These are phyloP conservation scores for Isotomurus palustris DNA, from an alignment of 2,888 invertebrate species.

Conservation along the genomic window DNA sequence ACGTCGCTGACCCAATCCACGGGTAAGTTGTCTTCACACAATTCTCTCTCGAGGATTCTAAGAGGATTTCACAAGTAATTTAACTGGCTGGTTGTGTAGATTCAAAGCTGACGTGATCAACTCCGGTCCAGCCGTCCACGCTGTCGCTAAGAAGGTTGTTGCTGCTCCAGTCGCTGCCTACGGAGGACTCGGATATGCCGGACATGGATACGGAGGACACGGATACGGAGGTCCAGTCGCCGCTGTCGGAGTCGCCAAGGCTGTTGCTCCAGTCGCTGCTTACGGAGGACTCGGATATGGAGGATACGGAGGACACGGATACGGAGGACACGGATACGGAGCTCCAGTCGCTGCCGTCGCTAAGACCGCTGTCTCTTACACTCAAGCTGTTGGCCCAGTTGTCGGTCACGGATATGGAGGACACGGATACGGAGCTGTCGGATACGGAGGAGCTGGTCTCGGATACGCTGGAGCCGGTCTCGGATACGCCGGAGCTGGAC, in stretches of 20 bases:
- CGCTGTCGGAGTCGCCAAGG: background rate
- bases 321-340: background rate
- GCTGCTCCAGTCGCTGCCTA: constrained; percentile 12
- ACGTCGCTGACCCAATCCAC: constrained; percentile 1
- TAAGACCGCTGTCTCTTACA: background rate
- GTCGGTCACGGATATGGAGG: constrained; percentile 4
- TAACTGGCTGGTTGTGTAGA: background rate
- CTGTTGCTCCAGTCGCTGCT: constrained; percentile 11
- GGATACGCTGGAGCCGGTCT: background rate
- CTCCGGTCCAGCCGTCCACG: constrained; percentile 17
- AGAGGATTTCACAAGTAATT: no score
- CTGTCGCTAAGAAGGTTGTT: constrained; percentile 11
- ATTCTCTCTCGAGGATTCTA: no score
- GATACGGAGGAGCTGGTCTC: constrained; percentile 3
- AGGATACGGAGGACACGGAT: background rate
- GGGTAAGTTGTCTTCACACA: background rate
- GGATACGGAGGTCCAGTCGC: constrained; percentile 2
- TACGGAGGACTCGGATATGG: background rate
- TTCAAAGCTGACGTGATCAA: constrained; percentile 15
- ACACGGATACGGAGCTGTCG: constrained; percentile 1
- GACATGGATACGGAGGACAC: background rate
- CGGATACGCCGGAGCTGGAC: background rate
- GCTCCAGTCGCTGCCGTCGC: background rate
- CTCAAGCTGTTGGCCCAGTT: background rate
- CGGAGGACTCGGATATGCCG: background rate